Evolutionary conservation across 2,113 vertebrate species (phyloP).

Genomic region (Panthera uncia): DNA sequence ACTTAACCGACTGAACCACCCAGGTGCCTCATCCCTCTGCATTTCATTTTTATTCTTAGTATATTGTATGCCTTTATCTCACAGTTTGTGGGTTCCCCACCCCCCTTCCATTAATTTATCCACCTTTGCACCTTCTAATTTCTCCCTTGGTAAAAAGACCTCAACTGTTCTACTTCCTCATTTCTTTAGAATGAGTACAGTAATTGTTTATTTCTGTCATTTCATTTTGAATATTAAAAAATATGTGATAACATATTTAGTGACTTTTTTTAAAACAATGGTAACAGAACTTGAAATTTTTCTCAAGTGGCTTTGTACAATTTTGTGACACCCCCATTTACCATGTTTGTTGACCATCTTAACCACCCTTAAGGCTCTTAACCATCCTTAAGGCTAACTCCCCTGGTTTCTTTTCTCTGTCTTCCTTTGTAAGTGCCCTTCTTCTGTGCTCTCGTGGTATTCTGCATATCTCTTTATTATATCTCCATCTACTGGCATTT

Average conservation of each 20-base stretch:
- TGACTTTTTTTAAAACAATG: background rate
- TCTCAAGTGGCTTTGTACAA: background rate
- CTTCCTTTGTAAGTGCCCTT: background rate
- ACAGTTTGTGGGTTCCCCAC: background rate
- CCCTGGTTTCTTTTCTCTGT: background rate
- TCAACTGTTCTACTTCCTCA: background rate
- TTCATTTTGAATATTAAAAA: constrained; percentile 31
- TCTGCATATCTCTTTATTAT: background rate
- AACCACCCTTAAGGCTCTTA: background rate
- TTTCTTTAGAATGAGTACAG: background rate
- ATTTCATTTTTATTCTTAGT: background rate
- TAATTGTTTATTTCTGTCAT: background rate
- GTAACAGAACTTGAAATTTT: background rate
- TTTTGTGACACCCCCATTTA: background rate
- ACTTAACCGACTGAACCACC: no score
- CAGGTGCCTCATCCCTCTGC: background rate
- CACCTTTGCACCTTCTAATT: background rate
- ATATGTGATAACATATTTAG: background rate
- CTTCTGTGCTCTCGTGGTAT: background rate
- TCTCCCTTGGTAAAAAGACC: background rate
- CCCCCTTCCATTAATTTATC: background rate
- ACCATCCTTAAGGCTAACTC: background rate
- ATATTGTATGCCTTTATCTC: background rate
- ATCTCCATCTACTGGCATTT: background rate
- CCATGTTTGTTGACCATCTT: background rate